Evolutionary conservation across 2,113 vertebrate genomes (phyloP), one percentile per base, ranked within the genome.

Genomic region (Rhinopomastus cyanomelas): DNA sequence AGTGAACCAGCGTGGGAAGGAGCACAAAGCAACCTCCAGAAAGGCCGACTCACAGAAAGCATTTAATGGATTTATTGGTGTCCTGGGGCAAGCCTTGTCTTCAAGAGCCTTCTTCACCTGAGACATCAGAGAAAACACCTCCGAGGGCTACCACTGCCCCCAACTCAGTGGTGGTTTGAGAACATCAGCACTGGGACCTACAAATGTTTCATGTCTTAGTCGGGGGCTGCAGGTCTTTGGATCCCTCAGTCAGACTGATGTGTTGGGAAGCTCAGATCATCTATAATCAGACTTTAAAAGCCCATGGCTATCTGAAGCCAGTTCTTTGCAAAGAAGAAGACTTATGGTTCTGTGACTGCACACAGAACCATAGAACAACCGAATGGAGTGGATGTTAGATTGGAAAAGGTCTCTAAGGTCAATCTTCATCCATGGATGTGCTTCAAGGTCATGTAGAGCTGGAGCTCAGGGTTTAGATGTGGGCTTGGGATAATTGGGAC

Each of bases 141-240:
- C 7, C 4, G 11, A 67, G 8, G 6, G 14, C 30, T 34, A 44
- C 65, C 29, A 26, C 2, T 25, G 12, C 61, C 49, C 11, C 27
- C 51, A 14, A 68, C 52, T 81, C 53, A 32, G 0, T 4, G 13
- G 30, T 16, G 25, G 3, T 36, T 68, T 61, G 29, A 53, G 37
- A 65, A 36, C 15, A 48, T 16, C 39, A 64, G 10, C 16, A 64
- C 11, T 46, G 64, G 36, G 8, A 8, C 32, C n/a, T 48, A 48
- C 36, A 32, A 73, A 12, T 0, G 0, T 34, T 86, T 60, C 16
- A 10, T 1, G 0, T 22, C 66, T 61, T 26, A 20, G 22, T 6
- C 12, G 16, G 5, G 15, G 80, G 12, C 6, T 59, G 68, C 64
- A 44, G 9, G 26, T 25, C 21, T 62, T 69, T 15, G 30, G 8